Conservation (phyloP, 2,797 vertebrate species). For the Molossus molossus region DNA sequence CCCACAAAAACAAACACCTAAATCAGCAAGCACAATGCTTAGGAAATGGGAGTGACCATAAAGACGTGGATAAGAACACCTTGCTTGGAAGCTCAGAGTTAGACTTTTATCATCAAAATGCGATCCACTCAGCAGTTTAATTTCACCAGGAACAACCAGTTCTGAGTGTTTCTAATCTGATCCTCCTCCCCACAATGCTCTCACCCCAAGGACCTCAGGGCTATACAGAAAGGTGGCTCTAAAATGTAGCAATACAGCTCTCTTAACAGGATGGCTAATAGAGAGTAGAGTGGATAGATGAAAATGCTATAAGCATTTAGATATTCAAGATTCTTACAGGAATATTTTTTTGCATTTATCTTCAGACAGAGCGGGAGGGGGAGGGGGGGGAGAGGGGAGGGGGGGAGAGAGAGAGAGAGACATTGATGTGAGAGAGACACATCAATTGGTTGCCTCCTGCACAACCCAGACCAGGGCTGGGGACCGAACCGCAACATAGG, state of each 20-base stretch:
- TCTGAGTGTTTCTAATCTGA: neutral
- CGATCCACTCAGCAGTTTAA: slow-evolving; percentile 5
- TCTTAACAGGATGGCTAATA: slow-evolving; percentile 53
- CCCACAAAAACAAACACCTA: slow-evolving; percentile 44
- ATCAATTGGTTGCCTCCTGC: too few species aligned
- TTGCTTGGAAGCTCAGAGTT: slow-evolving; percentile 22
- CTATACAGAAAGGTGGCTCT: slow-evolving; percentile 10
- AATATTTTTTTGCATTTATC: neutral
- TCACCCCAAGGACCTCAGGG: neutral
- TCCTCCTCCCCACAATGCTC: neutral
- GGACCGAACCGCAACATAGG: too few species aligned
- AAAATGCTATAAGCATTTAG: slow-evolving; percentile 49
- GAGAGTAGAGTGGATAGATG: neutral
- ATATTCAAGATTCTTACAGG: slow-evolving; percentile 53
- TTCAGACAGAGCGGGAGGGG: too few species aligned
- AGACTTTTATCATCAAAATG: slow-evolving; percentile 48
- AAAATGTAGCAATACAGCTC: slow-evolving; percentile 55
- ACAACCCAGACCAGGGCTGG: too few species aligned
- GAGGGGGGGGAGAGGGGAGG: too few species aligned
- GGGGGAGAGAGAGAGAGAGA: too few species aligned
- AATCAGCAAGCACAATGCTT: slow-evolving; percentile 23
- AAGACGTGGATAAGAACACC: neutral
- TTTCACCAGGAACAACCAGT: slow-evolving; percentile 25
- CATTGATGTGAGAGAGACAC: too few species aligned
- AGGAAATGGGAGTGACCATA: neutral